A percentile compares a stretch with the other conserved stretches of the same genome.
Evolutionary conservation across 2,888 invertebrate genomes (phyloP).

Genomic region (Syrista parreyssii): DNA sequence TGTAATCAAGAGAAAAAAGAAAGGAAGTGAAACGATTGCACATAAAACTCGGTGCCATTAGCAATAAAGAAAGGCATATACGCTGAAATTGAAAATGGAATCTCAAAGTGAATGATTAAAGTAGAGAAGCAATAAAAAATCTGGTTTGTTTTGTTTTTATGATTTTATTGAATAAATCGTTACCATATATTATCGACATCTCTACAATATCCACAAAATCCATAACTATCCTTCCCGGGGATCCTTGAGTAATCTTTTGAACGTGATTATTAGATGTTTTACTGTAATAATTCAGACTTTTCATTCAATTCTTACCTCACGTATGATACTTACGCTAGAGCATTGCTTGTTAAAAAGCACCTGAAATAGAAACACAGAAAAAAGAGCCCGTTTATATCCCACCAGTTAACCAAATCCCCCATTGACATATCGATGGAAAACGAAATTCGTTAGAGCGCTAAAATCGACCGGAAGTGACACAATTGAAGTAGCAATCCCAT

Average conservation of each 20-base stretch:
- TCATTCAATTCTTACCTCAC: background rate
- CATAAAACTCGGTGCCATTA: background rate
- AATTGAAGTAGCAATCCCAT: background rate
- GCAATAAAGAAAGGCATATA: background rate
- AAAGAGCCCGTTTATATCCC: conserved; percentile 18
- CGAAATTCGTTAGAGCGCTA: background rate
- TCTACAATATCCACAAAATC: background rate
- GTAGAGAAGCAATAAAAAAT: conserved; percentile 4
- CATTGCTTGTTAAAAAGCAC: conserved; percentile 5
- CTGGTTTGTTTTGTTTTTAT: background rate
- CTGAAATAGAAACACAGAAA: conserved; percentile 33
- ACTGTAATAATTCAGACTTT: background rate
- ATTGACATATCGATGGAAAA: background rate
- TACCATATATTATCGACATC: background rate
- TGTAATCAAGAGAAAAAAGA: conserved; percentile 16
- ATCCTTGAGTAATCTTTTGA: background rate
- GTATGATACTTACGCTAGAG: conserved; percentile 31
- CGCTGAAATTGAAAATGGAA: background rate
- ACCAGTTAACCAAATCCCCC: background rate
- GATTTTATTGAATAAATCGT: conserved; percentile 24
- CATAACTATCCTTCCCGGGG: background rate
- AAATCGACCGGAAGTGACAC: background rate
- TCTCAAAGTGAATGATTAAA: background rate
- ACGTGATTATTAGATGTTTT: background rate
- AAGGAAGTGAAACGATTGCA: conserved; percentile 13